These are phyloP conservation scores for Bombus sylvicola DNA, from an alignment of 1,140 invertebrate species.

Conservation along the genomic window DNA sequence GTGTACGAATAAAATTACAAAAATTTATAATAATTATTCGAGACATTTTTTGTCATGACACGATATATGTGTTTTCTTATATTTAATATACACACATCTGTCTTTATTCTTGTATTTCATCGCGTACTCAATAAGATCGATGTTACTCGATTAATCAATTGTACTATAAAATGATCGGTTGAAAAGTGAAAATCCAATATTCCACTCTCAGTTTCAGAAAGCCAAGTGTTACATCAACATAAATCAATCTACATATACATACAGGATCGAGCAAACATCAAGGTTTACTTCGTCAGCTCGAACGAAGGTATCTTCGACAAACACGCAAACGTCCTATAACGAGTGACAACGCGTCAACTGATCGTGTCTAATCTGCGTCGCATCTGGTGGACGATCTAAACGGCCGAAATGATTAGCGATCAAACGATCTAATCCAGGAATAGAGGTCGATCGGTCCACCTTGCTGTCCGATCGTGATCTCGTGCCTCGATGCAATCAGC, in stretches of 20 bases:
- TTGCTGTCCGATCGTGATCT: neutral
- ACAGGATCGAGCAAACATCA: neutral
- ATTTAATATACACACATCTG: too few species aligned
- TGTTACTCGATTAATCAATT: too few species aligned
- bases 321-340: slow-evolving; percentile 13
- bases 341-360: neutral
- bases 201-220: neutral
- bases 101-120: too few species aligned
- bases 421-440: neutral
- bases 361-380: slow-evolving; percentile 23
- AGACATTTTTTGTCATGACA: too few species aligned
- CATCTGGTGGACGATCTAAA: neutral
- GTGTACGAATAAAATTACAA: too few species aligned
- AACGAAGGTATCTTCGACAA: neutral
- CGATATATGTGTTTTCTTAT: too few species aligned
- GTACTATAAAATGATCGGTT: too few species aligned
- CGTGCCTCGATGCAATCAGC: slow-evolving; percentile 33
- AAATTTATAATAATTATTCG: too few species aligned
- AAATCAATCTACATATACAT: neutral
- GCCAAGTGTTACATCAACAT: too few species aligned
- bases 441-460: neutral
- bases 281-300: neutral
- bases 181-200: neutral
- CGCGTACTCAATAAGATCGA: too few species aligned
- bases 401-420: slow-evolving; percentile 28